These are phyloP conservation scores for Diadumene lineata DNA, from an alignment of 92 coral and sea anemone species.

Conservation along the genomic window DNA sequence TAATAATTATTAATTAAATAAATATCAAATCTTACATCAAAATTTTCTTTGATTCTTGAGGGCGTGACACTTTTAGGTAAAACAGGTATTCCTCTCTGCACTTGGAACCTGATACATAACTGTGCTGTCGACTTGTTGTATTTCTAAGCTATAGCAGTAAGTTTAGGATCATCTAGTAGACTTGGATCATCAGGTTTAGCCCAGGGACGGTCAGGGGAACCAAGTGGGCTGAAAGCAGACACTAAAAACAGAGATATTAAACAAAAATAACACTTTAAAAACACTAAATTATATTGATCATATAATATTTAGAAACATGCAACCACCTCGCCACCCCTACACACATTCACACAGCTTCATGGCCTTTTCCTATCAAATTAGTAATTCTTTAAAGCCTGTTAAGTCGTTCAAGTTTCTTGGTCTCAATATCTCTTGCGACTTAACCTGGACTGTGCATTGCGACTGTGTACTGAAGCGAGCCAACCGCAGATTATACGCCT, in stretches of 20 bases:
- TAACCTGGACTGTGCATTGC: too few species aligned
- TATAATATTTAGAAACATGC: too few species aligned
- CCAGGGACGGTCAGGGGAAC: slow-evolving; percentile 98
- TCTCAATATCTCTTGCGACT: too few species aligned
- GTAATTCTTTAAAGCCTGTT: too few species aligned
- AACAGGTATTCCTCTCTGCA: slow-evolving; percentile 76
- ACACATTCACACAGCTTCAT: too few species aligned
- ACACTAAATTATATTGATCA: too few species aligned
- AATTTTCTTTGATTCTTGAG: slow-evolving; percentile 67
- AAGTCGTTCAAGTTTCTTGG: too few species aligned
- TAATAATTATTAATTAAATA: too few species aligned
- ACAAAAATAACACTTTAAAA: neutral
- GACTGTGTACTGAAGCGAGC: too few species aligned
- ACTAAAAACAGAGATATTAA: slow-evolving; percentile 30
- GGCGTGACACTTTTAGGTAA: slow-evolving; percentile 95
- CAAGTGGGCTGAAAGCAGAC: slow-evolving; percentile 95
- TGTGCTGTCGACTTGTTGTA: slow-evolving; percentile 84
- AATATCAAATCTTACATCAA: slow-evolving; percentile 80
- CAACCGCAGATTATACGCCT: too few species aligned
- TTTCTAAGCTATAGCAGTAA: slow-evolving; percentile 72
- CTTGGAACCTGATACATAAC: slow-evolving; percentile 89
- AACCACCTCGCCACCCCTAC: too few species aligned
- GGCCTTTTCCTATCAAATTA: too few species aligned
- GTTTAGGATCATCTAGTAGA: slow-evolving; percentile 69
- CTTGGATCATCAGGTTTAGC: slow-evolving; percentile 77